These are phyloP conservation scores for Oryzias dopingdopingensis DNA, from an alignment of 2,797 vertebrate species.

Conservation along the genomic window DNA sequence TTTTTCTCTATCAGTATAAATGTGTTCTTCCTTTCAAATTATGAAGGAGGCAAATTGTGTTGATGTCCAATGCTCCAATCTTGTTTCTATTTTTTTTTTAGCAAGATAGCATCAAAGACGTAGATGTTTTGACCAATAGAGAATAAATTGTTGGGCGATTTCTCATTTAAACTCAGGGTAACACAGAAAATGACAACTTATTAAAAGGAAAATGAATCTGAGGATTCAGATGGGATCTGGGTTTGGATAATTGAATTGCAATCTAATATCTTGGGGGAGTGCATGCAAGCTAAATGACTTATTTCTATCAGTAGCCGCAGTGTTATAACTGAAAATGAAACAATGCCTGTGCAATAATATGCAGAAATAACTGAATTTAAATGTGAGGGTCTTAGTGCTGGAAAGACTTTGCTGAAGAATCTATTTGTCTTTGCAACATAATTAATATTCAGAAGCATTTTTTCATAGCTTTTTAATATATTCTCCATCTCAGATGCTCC, in stretches of 20 bases:
- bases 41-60: slow-evolving; percentile 31
- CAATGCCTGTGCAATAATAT: slow-evolving; percentile 28
- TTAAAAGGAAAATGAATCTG: slow-evolving; percentile 63
- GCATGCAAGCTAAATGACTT: slow-evolving; percentile 53
- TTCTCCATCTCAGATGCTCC: slow-evolving; percentile 81
- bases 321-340: slow-evolving; percentile 51
- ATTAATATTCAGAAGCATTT: slow-evolving; percentile 9
- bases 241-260: slow-evolving; percentile 67
- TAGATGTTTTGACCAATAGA: slow-evolving; percentile 31
- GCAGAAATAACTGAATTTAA: slow-evolving; percentile 35
- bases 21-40: slow-evolving; percentile 10
- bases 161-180: slow-evolving; percentile 36
- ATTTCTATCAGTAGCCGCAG: slow-evolving; percentile 44
- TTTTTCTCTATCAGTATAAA: slow-evolving; percentile 30
- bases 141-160: slow-evolving; percentile 45
- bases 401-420: slow-evolving; percentile 12
- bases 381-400: slow-evolving; percentile 10
- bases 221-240: slow-evolving; percentile 58
- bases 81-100: slow-evolving; percentile 5
- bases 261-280: slow-evolving; percentile 55
- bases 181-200: slow-evolving; percentile 60
- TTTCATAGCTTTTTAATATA: slow-evolving; percentile 23
- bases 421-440: slow-evolving; percentile 18
- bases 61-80: slow-evolving; percentile 35
- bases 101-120: slow-evolving; percentile 50